Percentiles rank a stretch among this genome's conserved stretches.
Evolutionary conservation across 2,797 vertebrate species (phyloP).

Genomic region (Pteropus rufus): DNA sequence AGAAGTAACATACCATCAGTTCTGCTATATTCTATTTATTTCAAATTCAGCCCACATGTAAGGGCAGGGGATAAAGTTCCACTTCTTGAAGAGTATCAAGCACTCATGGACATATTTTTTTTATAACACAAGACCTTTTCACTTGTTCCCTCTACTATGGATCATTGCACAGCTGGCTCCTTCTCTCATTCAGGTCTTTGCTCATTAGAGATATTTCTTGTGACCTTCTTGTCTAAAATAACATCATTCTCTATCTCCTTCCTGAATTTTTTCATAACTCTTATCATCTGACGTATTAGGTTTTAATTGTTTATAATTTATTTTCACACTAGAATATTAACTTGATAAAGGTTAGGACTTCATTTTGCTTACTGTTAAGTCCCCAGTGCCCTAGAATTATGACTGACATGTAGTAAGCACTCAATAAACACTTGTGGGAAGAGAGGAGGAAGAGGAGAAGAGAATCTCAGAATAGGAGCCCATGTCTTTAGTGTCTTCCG

Average conservation of each 20-base stretch:
- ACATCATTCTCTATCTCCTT: neutral
- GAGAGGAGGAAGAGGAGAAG: neutral
- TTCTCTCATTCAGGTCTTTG: neutral
- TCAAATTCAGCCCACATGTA: neutral
- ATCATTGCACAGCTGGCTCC: neutral
- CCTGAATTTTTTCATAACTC: neutral
- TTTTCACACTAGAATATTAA: neutral
- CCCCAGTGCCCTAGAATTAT: neutral
- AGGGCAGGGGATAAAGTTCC: neutral
- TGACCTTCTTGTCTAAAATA: neutral
- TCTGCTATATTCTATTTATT: neutral
- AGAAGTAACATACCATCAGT: neutral
- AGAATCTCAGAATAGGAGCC: neutral
- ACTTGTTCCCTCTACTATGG: neutral
- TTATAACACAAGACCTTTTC: neutral
- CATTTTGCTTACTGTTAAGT: neutral
- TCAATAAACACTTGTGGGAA: neutral
- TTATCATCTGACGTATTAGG: neutral
- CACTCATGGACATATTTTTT: neutral
- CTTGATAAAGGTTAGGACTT: neutral
- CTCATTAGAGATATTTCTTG: neutral
- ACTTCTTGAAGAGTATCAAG: neutral
- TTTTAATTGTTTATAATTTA: constrained; percentile 12
- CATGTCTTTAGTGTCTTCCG: neutral
- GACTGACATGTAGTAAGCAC: neutral